Evolutionary conservation across 92 coral and sea anemone species (phyloP).

Genomic region (Paragorgia papillata): DNA sequence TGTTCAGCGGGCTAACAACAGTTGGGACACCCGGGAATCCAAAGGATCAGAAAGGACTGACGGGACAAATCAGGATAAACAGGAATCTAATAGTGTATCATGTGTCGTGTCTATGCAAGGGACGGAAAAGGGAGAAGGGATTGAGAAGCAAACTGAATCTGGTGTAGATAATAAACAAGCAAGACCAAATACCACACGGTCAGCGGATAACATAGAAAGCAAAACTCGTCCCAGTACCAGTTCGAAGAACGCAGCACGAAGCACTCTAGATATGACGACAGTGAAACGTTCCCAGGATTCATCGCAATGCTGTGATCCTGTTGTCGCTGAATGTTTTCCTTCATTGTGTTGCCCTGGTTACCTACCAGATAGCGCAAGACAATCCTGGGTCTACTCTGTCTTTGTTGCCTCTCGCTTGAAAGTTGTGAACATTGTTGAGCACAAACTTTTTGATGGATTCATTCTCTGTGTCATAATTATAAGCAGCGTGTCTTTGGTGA

Average conservation of each 20-base stretch:
- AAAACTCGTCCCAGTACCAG: not conserved
- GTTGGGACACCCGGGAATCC: too few species aligned
- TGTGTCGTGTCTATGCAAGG: too few species aligned
- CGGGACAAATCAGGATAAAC: not conserved
- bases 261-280: constrained; percentile 12
- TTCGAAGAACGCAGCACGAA: not conserved
- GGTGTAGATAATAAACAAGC: constrained; percentile 61
- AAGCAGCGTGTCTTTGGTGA: constrained; percentile 39
- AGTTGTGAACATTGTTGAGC: constrained; percentile 83
- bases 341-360: constrained; percentile 1
- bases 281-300: constrained; percentile 20
- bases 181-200: constrained; percentile 27
- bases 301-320: not conserved
- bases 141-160: constrained; percentile 57
- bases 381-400: not conserved
- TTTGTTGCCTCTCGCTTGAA: constrained; percentile 56
- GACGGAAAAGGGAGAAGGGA: constrained; percentile 68
- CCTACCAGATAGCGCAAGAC: not conserved
- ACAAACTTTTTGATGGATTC: constrained; percentile 81
- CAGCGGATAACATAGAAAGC: not conserved
- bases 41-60: not conserved
- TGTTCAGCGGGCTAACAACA: too few species aligned
- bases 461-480: constrained; percentile 76
- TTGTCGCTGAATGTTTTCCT: constrained; percentile 10
- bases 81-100: too few species aligned